These are phyloP conservation scores for Allobates femoralis DNA, from an alignment of 2,797 vertebrate genomes.

Conservation along the genomic window DNA sequence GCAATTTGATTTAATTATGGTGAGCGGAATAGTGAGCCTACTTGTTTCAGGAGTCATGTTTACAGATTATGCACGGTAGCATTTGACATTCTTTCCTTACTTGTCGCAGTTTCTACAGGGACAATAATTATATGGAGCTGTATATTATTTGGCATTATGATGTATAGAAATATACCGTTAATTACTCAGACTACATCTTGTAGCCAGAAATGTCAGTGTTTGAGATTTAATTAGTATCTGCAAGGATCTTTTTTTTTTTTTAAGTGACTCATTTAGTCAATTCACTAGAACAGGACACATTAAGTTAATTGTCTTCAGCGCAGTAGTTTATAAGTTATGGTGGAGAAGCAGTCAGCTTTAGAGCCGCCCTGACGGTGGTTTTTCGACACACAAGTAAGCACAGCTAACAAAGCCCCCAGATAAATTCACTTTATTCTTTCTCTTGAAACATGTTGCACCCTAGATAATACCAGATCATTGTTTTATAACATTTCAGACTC, in stretches of 20 bases:
- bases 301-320: conserved; percentile 60
- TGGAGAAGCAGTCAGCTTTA: conserved; percentile 30
- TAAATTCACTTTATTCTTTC: conserved; percentile 52
- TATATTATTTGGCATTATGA: conserved; percentile 78
- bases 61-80: conserved; percentile 68
- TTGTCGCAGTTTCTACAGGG: conserved; percentile 75
- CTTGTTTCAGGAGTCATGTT: conserved; percentile 57
- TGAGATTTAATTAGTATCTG: conserved; percentile 79
- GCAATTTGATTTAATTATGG: conserved; percentile 37
- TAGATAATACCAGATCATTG: conserved; percentile 45
- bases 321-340: conserved; percentile 46
- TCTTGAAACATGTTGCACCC: conserved; percentile 48
- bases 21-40: background rate
- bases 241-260: conserved; percentile 70
- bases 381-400: conserved; percentile 32
- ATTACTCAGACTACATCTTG: conserved; percentile 76
- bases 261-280: conserved; percentile 76
- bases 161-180: conserved; percentile 77
- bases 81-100: conserved; percentile 70
- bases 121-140: conserved; percentile 77
- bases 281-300: conserved; percentile 67
- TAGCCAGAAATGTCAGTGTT: conserved; percentile 78
- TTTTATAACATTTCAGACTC: conserved; percentile 49
- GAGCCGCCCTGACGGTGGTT: conserved; percentile 29
- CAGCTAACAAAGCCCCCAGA: conserved; percentile 52